Evolutionary conservation across 2,888 invertebrate genomes (phyloP), one percentile per base, ranked within the genome.

Genomic region (Margaritifera margaritifera): DNA sequence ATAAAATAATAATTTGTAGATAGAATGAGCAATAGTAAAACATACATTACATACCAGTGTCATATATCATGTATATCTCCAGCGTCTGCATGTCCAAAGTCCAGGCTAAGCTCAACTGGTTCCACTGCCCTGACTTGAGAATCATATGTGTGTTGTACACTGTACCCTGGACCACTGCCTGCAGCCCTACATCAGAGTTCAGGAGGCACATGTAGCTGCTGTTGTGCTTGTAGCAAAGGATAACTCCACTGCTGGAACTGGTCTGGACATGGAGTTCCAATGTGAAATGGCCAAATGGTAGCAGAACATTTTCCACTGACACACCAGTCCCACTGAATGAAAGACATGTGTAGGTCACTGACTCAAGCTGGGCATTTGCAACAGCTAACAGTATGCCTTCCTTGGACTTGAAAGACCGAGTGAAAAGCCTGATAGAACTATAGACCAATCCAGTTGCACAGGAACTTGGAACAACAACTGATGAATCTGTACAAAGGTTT

Each of bases 221-320:
- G 25, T 62, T 61, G 3, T 62, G 59, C 27, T 66, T 62, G 62
- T 80, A 83, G n/a, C 78, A 68, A 51, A 81, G 60, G 24, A 83
- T 63, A 15, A 81, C 74, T 4, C 82, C 83, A 8, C 76, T 74
- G 20, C 68, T 68, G 51, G 60, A 60, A 24, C 59, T 64, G 42
- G 80, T 78, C 31, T 81, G 81, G 4, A 83, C 80, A 64, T 81
- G 79, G 19, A 84, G 52, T 68, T 84, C 84, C 11, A 83, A 27
- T 15, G 82, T 80, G 59, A 83, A 81, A 53, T 73, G 70, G 5
- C 62, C 51, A 2, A 55, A 22, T 5, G 80, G 83, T 50, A 83
- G 55, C 11, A 68, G 62, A 1, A 84, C 42, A 4, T 61, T 61
- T 18, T 72, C 54, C 0, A 70, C 74, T 15, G 75, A 69, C 2